phyloP scores from a whole-genome alignment of 1,140 invertebrate genomes.

The Ruditapes philippinarum region DNA sequence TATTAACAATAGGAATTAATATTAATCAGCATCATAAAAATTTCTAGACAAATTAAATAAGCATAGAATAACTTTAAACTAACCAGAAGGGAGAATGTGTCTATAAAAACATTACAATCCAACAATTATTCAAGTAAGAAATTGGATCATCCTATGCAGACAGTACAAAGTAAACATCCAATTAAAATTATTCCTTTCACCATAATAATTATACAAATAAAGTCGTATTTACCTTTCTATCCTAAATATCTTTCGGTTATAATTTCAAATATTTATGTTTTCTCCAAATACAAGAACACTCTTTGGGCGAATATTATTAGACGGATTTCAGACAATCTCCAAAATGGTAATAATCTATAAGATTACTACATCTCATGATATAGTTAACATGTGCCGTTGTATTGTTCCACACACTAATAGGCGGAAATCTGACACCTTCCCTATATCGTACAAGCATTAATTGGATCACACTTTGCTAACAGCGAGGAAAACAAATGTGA shows the following conservation, averaged over 20 bases:
- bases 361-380: conserved; percentile 54
- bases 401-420: conserved; percentile 61
- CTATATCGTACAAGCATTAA: conserved; percentile 49
- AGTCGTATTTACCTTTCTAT: conserved; percentile 12
- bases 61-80: neutral
- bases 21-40: neutral
- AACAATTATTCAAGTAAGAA: neutral
- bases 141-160: neutral
- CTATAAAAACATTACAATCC: neutral
- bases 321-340: conserved; percentile 4
- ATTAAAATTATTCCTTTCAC: conserved; percentile 1
- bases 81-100: neutral
- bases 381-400: conserved; percentile 56
- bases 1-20: no score
- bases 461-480: conserved; percentile 57
- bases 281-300: neutral
- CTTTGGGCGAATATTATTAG: neutral
- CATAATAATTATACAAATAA: conserved; percentile 1
- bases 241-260: conserved; percentile 11
- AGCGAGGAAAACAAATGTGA: conserved; percentile 60
- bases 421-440: conserved; percentile 52
- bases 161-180: neutral
- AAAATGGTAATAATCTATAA: conserved; percentile 18
- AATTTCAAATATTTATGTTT: conserved; percentile 1
- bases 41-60: neutral